These are phyloP conservation scores for Aldabrachelys gigantea DNA, from an alignment of 2,113 vertebrate genomes.

Conservation along the genomic window DNA sequence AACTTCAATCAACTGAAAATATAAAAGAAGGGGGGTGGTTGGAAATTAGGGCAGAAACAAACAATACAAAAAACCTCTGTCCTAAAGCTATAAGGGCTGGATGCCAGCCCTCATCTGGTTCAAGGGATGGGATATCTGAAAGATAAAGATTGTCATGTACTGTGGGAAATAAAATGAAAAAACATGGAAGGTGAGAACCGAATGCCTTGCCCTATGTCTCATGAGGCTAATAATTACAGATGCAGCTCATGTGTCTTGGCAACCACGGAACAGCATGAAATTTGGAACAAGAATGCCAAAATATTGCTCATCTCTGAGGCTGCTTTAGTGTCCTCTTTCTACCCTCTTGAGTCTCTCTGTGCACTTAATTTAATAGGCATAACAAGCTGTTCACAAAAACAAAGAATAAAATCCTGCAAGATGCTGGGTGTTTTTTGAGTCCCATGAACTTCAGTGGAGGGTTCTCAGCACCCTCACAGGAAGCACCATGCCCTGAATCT, in stretches of 20 bases:
- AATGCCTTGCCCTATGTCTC: fast-evolving
- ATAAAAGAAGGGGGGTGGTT: not conserved
- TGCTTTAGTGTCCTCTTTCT: not conserved
- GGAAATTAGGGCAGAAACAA: not conserved
- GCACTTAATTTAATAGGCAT: fast-evolving
- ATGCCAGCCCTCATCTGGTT: not conserved
- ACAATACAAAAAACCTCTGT: fast-evolving
- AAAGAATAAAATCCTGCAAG: not conserved
- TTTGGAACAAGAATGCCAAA: fast-evolving
- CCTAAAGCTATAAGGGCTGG: fast-evolving
- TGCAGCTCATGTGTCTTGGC: fast-evolving
- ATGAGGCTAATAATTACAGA: not conserved
- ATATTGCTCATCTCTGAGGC: not conserved
- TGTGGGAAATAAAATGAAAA: not conserved
- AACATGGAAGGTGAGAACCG: fast-evolving
- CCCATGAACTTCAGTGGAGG: not conserved
- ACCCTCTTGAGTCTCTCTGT: no score
- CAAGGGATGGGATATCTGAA: fast-evolving
- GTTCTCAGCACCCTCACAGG: fast-evolving
- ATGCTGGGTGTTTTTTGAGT: not conserved
- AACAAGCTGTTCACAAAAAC: fast-evolving
- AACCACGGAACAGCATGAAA: not conserved
- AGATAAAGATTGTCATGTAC: not conserved
- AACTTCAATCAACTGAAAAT: not conserved
- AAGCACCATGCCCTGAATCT: not conserved